phyloP scores from a whole-genome alignment of 2,797 vertebrate genomes.

The Pelobates cultripes region DNA sequence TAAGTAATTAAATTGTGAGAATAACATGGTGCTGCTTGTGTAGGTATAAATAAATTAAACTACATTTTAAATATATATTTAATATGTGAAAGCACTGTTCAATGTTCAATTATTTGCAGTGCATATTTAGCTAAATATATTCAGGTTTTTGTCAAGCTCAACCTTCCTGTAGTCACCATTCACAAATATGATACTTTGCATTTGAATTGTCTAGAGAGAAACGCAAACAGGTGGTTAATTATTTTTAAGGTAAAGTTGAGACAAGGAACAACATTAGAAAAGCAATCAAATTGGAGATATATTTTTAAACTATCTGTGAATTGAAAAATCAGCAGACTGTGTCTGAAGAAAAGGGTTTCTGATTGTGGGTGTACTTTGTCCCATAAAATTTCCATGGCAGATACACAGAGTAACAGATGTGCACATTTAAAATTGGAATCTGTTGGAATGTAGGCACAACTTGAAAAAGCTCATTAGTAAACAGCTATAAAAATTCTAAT shows the following conservation, averaged over 20 bases:
- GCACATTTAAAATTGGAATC: constrained; percentile 20
- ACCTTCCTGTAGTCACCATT: constrained; percentile 23
- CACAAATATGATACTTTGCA: constrained; percentile 26
- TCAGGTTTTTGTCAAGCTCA: background rate
- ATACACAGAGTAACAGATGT: constrained; percentile 31
- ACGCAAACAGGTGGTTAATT: constrained; percentile 9
- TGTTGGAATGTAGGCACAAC: background rate
- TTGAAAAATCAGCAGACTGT: constrained; percentile 43
- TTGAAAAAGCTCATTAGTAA: constrained; percentile 1
- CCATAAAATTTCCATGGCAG: constrained; percentile 22
- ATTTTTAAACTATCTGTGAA: constrained; percentile 25
- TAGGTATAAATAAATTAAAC: no score
- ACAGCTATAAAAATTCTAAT: constrained; percentile 19
- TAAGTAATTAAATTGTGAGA: no score
- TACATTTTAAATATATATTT: no score
- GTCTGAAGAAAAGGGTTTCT: constrained; percentile 31
- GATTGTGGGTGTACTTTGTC: constrained; percentile 26
- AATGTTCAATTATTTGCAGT: no score
- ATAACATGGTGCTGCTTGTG: no score
- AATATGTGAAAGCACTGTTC: no score
- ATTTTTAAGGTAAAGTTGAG: constrained; percentile 17
- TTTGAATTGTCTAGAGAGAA: constrained; percentile 23
- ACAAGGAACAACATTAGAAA: constrained; percentile 29
- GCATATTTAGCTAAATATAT: no score
- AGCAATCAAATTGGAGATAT: constrained; percentile 29